Base-by-base conservation (phyloP, 2,888 invertebrate species). In the Cyaniris semiargus region DNA sequence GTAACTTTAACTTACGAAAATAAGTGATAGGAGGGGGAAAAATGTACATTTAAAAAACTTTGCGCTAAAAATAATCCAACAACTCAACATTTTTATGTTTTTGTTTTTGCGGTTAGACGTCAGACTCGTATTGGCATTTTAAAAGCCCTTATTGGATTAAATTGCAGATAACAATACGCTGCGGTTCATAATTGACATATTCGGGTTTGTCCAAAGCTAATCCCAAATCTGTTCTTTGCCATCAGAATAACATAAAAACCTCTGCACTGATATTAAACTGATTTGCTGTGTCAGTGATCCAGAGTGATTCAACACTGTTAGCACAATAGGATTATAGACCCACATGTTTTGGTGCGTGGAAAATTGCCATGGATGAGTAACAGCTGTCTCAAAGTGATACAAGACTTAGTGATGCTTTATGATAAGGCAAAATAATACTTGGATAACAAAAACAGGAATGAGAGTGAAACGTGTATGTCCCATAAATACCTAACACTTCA, bases 201-300 rank as follows among this genome's bases (percentile, higher is more conserved):
- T 66, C 27, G 66, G 66, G 27, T 66, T 66, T 66, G 66, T 66
- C 66, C 66, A 27, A 66, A 27, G 27, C 27, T 27, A 1, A 74
- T 27, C 53, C 74, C 48, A 23, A 71, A 78, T 80, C 78, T 76
- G 76, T 21, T 78, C 58, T 78, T 44, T 72, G 53, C 78, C 78
- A 76, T 81, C 77, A 76, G 38, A 58, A 58, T 76, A 76, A 79
- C 75, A 78, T 76, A 78, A 80, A 76, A 75, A 72, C 53, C 48
- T 78, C 58, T 74, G 70, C 76, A 78, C 75, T 78, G 76, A 80
- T 79, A 78, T 44, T 78, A 27, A 48, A 76, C 70, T 80, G 78
- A 81, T 80, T 75, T 76, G 15, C 15, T 18, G 27, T 6, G 27
- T 66, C 27, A 66, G 66, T 66, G 66, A 79, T 79, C 56, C 56